A percentile compares a stretch with the other conserved stretches of the same genome.
phyloP scores from a whole-genome alignment of 2,888 invertebrate genomes.

The Agapostemon virescens region DNA sequence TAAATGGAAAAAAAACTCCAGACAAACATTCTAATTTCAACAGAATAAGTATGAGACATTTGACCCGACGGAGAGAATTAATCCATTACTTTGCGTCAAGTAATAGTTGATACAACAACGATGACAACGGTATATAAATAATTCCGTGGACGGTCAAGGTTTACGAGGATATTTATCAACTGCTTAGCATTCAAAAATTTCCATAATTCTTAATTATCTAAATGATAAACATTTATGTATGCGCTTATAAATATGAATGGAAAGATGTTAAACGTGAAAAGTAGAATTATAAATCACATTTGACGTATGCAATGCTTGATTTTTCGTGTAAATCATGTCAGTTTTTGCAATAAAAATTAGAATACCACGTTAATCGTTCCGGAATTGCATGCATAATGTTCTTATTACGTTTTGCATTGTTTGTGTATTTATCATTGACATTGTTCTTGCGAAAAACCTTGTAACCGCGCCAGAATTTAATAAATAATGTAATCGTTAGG shows the following conservation, averaged over 20 bases:
- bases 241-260: constrained; percentile 53
- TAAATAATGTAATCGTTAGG: not conserved
- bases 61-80: not conserved
- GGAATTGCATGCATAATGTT: not conserved
- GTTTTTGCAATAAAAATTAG: not conserved
- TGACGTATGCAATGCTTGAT: constrained; percentile 10
- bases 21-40: not conserved
- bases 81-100: constrained; percentile 9
- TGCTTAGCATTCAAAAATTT: constrained; percentile 8
- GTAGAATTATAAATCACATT: constrained; percentile 43
- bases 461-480: not conserved
- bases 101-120: not conserved
- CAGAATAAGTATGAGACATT: not conserved
- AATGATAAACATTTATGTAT: constrained; percentile 37
- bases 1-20: no score
- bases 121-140: not conserved
- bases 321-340: not conserved
- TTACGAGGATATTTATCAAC: not conserved
- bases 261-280: constrained; percentile 27
- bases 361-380: not conserved
- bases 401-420: not conserved
- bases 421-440: not conserved
- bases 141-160: not conserved
- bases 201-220: constrained; percentile 36
- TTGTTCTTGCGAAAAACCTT: not conserved